phyloP scores from a whole-genome alignment of 2,888 invertebrate genomes.

The Venustoraphidia nigricollis region DNA sequence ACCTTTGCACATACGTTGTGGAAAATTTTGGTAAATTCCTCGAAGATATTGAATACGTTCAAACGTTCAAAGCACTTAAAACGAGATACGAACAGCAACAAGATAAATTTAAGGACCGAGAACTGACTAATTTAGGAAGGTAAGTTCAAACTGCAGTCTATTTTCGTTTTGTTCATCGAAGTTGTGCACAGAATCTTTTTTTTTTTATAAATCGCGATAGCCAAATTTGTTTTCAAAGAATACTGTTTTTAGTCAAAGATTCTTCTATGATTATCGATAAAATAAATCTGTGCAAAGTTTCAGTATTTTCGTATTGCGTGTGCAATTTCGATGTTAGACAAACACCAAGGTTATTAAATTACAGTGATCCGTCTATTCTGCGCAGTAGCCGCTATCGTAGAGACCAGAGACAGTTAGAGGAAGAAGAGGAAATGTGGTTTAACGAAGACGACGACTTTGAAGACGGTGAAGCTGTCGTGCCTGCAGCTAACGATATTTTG shows the following conservation, averaged over 20 bases:
- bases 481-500: slow-evolving; percentile 29
- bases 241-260: too few species aligned
- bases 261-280: too few species aligned
- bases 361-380: slow-evolving; percentile 65
- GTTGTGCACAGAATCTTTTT: not conserved
- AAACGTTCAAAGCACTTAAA: slow-evolving; percentile 91
- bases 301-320: too few species aligned
- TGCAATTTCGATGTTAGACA: too few species aligned
- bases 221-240: not conserved
- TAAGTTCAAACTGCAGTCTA: slow-evolving; percentile 22
- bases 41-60: slow-evolving; percentile 92
- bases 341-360: slow-evolving; percentile 4
- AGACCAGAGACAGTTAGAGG: slow-evolving; percentile 86
- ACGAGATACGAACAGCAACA: slow-evolving; percentile 81
- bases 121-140: slow-evolving; percentile 57
- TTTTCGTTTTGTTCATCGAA: slow-evolving; percentile 1
- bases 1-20: slow-evolving; percentile 82
- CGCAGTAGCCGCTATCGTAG: slow-evolving; percentile 70
- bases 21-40: slow-evolving; percentile 91
- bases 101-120: slow-evolving; percentile 77
- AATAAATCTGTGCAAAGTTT: too few species aligned
- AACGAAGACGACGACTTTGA: slow-evolving; percentile 91
- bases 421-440: slow-evolving; percentile 99
- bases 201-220: not conserved
- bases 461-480: slow-evolving; percentile 50